Base-by-base conservation (phyloP, 2,113 vertebrate species). In the Ptilorrhoa leucosticta region DNA sequence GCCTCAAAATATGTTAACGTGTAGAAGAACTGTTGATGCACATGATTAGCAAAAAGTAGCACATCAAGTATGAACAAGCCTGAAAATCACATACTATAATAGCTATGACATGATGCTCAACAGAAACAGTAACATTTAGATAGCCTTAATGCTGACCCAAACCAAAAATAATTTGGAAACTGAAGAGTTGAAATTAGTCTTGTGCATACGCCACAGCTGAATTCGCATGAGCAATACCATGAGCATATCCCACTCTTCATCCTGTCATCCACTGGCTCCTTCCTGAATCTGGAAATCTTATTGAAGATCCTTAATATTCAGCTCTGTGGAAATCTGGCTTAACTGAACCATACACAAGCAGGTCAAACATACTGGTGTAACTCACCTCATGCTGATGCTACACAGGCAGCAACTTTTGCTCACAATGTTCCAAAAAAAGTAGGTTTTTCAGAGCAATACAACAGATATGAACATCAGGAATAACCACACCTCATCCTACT, bases 1-100 rank as follows among this genome's bases (percentile, higher is more conserved):
- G 69, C 51, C 86, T 94, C 69, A 88, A 92, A 95, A 92, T 95
- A 92, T 80, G 93, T 87, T 95, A 97, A 93, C 13, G n/a, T 96
- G 93, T 93, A 85, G 87, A 96, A 96, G 91, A 94, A 93, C 94
- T 91, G 89, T 94, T 89, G 93, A 95, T 87, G 89, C 94, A 94
- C 95, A 91, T 85, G 94, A 93, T 85, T 90, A 91, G 47, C 85
- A 94, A 81, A 77, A 96, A 88, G 85, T 69, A 90, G 82, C 94
- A 93, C 71, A 93, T 70, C 63, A 85, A 95, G 79, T 85, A 96
- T 80, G 94, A 96, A 94, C 66, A 93, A 93, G 63, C 11, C 82
- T 93, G 87, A 94, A 93, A 95, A 89, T 73, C 84, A 94, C 82
- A 88, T 87, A 96, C 89, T 89, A 79, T 96, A 91, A 93, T 72